phyloP scores from a whole-genome alignment of 2,797 vertebrate species.

The Triplophysa bombifrons region DNA sequence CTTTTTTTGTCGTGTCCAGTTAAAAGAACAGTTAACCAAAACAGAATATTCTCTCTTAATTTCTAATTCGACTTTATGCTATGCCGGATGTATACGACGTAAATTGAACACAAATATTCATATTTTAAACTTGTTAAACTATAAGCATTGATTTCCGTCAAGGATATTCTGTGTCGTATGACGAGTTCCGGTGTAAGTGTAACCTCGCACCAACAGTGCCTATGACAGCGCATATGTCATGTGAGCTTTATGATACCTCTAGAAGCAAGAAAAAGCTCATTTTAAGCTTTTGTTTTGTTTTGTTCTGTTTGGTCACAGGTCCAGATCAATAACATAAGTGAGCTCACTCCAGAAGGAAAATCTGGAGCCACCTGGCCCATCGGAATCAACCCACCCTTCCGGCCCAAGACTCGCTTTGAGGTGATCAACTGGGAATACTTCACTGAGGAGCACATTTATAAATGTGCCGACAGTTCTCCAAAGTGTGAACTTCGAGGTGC shows the following conservation, averaged over 20 bases:
- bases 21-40: not conserved
- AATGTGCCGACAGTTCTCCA: constrained; percentile 86
- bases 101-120: too few relatives aligned
- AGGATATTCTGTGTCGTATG: too few relatives aligned
- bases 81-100: too few relatives aligned
- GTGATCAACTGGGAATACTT: constrained; percentile 98
- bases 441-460: constrained; percentile 93
- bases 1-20: not conserved
- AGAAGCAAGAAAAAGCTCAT: too few relatives aligned
- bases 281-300: not conserved
- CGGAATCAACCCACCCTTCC: constrained; percentile 89
- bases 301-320: constrained; percentile 71
- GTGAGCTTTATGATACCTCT: too few relatives aligned
- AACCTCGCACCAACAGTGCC: too few relatives aligned
- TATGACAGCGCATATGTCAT: too few relatives aligned
- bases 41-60: too few relatives aligned
- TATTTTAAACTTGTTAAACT: too few relatives aligned
- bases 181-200: too few relatives aligned
- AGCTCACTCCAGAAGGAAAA: constrained; percentile 86
- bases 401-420: constrained; percentile 91
- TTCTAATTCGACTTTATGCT: too few relatives aligned
- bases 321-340: constrained; percentile 94
- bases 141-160: too few relatives aligned
- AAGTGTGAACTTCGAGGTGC: constrained; percentile 92
- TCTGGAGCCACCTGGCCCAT: constrained; percentile 89